These are phyloP conservation scores for Standfussiana lucernea DNA, from an alignment of 2,888 invertebrate genomes.

Conservation along the genomic window DNA sequence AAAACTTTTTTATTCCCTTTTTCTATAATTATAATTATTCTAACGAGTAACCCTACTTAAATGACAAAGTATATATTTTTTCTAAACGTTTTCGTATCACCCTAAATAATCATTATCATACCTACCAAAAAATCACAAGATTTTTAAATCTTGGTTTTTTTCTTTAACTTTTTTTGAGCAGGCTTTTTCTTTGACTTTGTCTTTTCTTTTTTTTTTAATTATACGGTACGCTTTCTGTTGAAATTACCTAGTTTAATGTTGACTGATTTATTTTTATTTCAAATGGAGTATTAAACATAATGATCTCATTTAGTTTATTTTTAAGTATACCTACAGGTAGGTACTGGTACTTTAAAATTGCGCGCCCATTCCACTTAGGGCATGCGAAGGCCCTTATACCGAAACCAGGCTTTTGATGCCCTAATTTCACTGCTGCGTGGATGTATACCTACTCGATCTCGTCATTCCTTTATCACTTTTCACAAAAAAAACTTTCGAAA, in stretches of 20 bases:
- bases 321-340: background rate
- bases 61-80: constrained; percentile 20
- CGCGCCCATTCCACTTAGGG: background rate
- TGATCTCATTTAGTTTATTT: constrained; percentile 16
- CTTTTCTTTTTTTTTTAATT: background rate
- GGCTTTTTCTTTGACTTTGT: background rate
- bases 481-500: background rate
- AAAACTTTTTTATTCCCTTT: constrained; percentile 11
- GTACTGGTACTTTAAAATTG: constrained; percentile 15
- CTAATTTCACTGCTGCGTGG: background rate
- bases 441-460: background rate
- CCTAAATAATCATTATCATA: background rate
- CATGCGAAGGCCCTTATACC: no score
- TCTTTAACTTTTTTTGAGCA: background rate
- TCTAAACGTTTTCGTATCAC: constrained; percentile 17
- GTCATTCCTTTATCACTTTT: background rate
- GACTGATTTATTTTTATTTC: background rate
- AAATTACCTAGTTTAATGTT: background rate
- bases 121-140: background rate
- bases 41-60: background rate
- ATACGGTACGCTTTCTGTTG: background rate
- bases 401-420: no score
- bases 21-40: background rate
- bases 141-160: background rate
- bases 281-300: constrained; percentile 4